These are phyloP conservation scores for Australoheros scitulus DNA, from an alignment of 2,113 vertebrate species.

Conservation along the genomic window DNA sequence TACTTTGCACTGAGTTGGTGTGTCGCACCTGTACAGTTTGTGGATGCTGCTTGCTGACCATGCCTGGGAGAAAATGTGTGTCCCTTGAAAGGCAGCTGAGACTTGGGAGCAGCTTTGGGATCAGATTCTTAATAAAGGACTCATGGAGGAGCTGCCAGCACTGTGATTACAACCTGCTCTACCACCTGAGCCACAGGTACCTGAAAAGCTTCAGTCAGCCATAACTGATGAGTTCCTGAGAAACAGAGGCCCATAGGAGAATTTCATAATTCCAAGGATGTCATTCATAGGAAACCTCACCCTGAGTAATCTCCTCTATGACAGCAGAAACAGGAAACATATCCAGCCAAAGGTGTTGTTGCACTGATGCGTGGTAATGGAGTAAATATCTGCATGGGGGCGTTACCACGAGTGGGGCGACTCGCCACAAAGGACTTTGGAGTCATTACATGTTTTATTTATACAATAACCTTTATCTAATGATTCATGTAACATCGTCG, in stretches of 20 bases:
- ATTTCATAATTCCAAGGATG: background rate
- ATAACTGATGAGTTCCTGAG: background rate
- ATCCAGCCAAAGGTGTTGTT: background rate
- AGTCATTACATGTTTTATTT: slow-evolving; percentile 6
- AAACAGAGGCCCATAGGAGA: background rate
- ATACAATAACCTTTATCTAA: background rate
- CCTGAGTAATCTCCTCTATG: background rate
- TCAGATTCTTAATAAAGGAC: background rate
- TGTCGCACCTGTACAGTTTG: background rate
- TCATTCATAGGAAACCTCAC: background rate
- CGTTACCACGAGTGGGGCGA: fast-evolving
- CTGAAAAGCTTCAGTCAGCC: background rate
- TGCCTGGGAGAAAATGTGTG: no score
- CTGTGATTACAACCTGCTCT: background rate
- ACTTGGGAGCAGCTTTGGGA: background rate
- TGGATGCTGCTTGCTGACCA: background rate
- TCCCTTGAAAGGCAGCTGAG: background rate
- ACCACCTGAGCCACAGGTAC: background rate
- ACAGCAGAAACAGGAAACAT: background rate
- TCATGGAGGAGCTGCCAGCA: background rate
- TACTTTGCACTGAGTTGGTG: background rate
- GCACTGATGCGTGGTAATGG: background rate
- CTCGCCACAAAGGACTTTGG: background rate
- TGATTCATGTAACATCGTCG: background rate
- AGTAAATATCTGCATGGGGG: background rate